Evolutionary conservation across 1,140 invertebrate genomes (phyloP).

Genomic region (Cyphomyrmex costatus): DNA sequence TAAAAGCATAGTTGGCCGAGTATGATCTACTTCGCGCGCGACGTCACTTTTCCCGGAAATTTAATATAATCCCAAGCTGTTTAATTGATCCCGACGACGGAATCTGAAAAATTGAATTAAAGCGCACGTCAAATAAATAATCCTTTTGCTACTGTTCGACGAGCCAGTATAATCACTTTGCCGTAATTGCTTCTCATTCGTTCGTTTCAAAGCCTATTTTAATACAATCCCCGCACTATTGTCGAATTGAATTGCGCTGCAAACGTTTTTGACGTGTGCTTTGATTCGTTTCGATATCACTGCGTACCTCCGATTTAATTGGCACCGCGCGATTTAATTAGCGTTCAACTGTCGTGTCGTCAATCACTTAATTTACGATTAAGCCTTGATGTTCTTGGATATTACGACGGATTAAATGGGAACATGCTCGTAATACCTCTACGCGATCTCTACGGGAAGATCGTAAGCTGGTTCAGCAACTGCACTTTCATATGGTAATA

Average conservation of each 20-base stretch:
- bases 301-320: slow-evolving; percentile 18
- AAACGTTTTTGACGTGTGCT: slow-evolving; percentile 40
- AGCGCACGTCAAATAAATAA: slow-evolving; percentile 65
- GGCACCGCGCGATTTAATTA: slow-evolving; percentile 40
- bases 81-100: slow-evolving; percentile 46
- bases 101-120: slow-evolving; percentile 65
- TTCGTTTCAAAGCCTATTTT: slow-evolving; percentile 50
- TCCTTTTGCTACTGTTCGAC: slow-evolving; percentile 36
- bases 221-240: slow-evolving; percentile 48
- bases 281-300: slow-evolving; percentile 1
- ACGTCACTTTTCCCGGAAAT: slow-evolving; percentile 36
- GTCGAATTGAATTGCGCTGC: slow-evolving; percentile 39
- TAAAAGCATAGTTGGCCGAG: slow-evolving; percentile 59
- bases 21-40: slow-evolving; percentile 28
- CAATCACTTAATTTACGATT: slow-evolving; percentile 54
- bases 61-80: slow-evolving; percentile 53
- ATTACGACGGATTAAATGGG: slow-evolving; percentile 15
- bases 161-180: slow-evolving; percentile 60
- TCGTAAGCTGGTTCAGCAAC: slow-evolving; percentile 49
- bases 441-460: slow-evolving; percentile 1
- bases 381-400: slow-evolving; percentile 27
- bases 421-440: slow-evolving; percentile 14
- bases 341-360: not conserved
- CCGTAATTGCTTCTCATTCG: slow-evolving; percentile 53
- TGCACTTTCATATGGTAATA: slow-evolving; percentile 61